phyloP scores from a whole-genome alignment of 2,113 vertebrate species.

The Pelobates fuscus region DNA sequence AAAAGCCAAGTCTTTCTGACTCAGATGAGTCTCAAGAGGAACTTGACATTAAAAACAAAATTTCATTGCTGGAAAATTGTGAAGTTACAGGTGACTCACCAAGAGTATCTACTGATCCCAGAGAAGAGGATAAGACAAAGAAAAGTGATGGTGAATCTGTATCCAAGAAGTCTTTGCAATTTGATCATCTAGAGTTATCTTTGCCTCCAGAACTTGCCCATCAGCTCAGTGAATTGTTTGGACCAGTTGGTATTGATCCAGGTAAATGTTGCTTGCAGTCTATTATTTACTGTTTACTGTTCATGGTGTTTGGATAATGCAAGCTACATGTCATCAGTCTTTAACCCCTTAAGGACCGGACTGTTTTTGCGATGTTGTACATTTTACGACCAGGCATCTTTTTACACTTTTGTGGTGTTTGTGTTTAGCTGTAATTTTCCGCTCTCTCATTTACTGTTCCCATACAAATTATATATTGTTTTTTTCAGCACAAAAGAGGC shows the following conservation, averaged over 20 bases:
- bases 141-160: conserved; percentile 38
- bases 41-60: background rate
- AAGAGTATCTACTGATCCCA: background rate
- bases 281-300: background rate
- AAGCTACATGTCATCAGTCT: too few relatives aligned
- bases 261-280: conserved; percentile 70
- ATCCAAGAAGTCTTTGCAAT: conserved; percentile 66
- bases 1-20: too few relatives aligned
- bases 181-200: conserved; percentile 86
- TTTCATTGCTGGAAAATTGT: background rate
- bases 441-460: too few relatives aligned
- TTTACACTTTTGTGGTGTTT: too few relatives aligned
- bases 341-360: too few relatives aligned
- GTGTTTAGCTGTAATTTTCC: too few relatives aligned
- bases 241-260: conserved; percentile 89
- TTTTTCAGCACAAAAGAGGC: too few relatives aligned
- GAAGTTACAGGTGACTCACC: conserved; percentile 12
- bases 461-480: too few relatives aligned
- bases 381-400: too few relatives aligned
- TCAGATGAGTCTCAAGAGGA: background rate
- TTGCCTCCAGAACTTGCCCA: conserved; percentile 90
- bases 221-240: conserved; percentile 92
- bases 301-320: too few relatives aligned
- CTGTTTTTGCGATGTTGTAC: too few relatives aligned
- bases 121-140: conserved; percentile 48